Conservation (phyloP, 2,888 invertebrate species). For the Netelia inedita region DNA sequence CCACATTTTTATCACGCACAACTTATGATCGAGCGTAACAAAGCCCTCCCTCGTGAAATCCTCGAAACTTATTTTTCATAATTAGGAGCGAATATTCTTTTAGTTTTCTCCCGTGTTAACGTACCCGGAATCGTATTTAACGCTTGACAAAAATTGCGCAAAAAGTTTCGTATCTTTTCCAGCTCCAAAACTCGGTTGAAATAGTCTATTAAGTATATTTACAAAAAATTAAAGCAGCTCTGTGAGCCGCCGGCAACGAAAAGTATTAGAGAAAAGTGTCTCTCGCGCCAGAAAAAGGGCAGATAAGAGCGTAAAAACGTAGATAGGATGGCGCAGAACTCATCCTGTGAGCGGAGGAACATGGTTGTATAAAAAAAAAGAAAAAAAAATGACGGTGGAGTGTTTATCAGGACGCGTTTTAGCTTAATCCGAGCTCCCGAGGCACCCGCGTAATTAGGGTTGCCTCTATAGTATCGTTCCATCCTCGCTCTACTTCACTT, state of each 20-base stretch:
- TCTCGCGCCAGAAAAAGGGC: not conserved
- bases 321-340: not conserved
- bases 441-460: slow-evolving; percentile 80
- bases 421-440: slow-evolving; percentile 80
- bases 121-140: no score
- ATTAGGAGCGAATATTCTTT: no score
- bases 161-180: not conserved
- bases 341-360: slow-evolving; percentile 2
- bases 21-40: not conserved
- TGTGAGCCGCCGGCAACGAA: not conserved
- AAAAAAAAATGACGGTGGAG: slow-evolving; percentile 65
- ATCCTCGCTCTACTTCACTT: slow-evolving; percentile 25
- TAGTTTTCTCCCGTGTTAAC: no score
- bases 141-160: no score
- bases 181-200: not conserved
- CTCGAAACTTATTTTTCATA: no score
- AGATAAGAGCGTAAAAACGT: slow-evolving; percentile 6
- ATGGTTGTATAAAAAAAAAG: not conserved
- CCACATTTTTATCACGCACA: not conserved
- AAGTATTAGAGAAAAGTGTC: not conserved
- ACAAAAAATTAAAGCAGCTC: not conserved
- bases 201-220: not conserved
- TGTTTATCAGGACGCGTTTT: slow-evolving; percentile 81
- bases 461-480: slow-evolving; percentile 50
- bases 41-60: not conserved